Evolutionary conservation across 2,888 invertebrate species (phyloP).

Genomic region (Cerastoderma edule): DNA sequence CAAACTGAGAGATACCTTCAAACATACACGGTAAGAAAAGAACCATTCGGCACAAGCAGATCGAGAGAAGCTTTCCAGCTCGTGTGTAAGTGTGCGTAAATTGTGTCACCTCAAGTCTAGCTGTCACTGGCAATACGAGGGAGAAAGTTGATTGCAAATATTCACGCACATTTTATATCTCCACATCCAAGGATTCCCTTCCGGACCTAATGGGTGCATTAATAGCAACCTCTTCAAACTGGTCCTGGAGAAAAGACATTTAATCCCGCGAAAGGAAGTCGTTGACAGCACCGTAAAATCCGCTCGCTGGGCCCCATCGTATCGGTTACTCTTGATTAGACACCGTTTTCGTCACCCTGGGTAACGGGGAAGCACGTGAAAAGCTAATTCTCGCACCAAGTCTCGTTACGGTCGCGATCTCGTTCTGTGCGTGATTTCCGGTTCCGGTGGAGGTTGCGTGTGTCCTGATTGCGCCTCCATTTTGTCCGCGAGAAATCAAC

Average conservation of each 20-base stretch:
- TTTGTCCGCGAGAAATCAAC: conserved; percentile 20
- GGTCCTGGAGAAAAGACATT: conserved; percentile 47
- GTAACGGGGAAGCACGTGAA: conserved; percentile 38
- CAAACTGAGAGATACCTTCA: no score
- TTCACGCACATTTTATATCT: conserved; percentile 43
- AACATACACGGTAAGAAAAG: no score
- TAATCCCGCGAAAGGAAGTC: conserved; percentile 58
- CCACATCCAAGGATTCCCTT: conserved; percentile 55
- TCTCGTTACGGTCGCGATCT: conserved; percentile 35
- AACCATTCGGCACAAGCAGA: no score
- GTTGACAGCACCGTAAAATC: conserved; percentile 52
- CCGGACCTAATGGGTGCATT: conserved; percentile 61
- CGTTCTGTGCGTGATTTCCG: conserved; percentile 40
- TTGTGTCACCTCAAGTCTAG: conserved; percentile 18
- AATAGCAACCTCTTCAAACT: conserved; percentile 48
- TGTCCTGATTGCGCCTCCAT: conserved; percentile 21
- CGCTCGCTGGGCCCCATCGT: conserved; percentile 45
- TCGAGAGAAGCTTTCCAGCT: no score
- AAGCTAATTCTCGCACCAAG: conserved; percentile 33
- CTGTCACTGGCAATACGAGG: neutral
- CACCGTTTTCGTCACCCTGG: conserved; percentile 27
- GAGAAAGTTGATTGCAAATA: conserved; percentile 14
- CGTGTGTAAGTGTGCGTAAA: no score
- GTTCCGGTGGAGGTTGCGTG: conserved; percentile 42
- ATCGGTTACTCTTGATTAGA: conserved; percentile 58